A percentile compares a stretch with the other conserved stretches of the same genome.
Conservation (phyloP, 2,888 invertebrate species). For the Chaitophorus viminalis region DNA sequence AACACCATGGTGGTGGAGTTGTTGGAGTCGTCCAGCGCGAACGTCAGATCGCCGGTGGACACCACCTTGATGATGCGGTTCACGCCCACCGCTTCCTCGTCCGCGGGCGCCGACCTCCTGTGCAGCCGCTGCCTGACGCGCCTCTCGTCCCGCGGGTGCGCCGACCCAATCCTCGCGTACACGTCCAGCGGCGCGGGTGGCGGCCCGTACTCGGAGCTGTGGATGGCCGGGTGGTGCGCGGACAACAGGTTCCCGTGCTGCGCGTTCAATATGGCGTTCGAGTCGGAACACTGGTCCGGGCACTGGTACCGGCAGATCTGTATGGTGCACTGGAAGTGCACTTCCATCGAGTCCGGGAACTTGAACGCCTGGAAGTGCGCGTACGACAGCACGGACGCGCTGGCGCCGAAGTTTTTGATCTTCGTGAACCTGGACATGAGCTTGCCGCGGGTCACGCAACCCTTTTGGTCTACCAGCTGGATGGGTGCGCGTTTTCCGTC, state of each 20-base stretch:
- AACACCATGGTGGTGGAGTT: slow-evolving; percentile 76
- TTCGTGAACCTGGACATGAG: slow-evolving; percentile 93
- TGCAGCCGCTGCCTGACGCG: slow-evolving; percentile 83
- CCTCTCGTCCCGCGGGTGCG: slow-evolving; percentile 84
- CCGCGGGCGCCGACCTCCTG: slow-evolving; percentile 70
- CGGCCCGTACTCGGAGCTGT: slow-evolving; percentile 76
- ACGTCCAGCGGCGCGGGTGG: slow-evolving; percentile 71
- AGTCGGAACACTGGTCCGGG: slow-evolving; percentile 89
- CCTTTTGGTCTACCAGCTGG: slow-evolving; percentile 90
- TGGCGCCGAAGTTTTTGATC: slow-evolving; percentile 94
- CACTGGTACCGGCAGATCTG: slow-evolving; percentile 93
- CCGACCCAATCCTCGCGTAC: slow-evolving; percentile 72
- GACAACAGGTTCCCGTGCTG: slow-evolving; percentile 70
- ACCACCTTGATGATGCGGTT: slow-evolving; percentile 91
- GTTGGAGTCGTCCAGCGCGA: slow-evolving; percentile 77
- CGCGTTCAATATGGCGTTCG: slow-evolving; percentile 67
- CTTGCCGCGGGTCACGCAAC: slow-evolving; percentile 91
- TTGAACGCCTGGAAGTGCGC: slow-evolving; percentile 96
- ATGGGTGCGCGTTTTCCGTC: slow-evolving; percentile 94
- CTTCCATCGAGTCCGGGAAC: slow-evolving; percentile 96
- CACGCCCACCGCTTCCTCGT: slow-evolving; percentile 81
- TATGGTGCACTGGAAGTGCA: slow-evolving; percentile 94
- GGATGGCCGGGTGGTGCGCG: slow-evolving; percentile 69
- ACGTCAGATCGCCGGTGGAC: slow-evolving; percentile 89
- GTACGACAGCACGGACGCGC: slow-evolving; percentile 89